Evolutionary conservation across 2,797 vertebrate species (phyloP), one percentile per base, ranked within the genome.

Genomic region (Enteromius afrohamiltoni): DNA sequence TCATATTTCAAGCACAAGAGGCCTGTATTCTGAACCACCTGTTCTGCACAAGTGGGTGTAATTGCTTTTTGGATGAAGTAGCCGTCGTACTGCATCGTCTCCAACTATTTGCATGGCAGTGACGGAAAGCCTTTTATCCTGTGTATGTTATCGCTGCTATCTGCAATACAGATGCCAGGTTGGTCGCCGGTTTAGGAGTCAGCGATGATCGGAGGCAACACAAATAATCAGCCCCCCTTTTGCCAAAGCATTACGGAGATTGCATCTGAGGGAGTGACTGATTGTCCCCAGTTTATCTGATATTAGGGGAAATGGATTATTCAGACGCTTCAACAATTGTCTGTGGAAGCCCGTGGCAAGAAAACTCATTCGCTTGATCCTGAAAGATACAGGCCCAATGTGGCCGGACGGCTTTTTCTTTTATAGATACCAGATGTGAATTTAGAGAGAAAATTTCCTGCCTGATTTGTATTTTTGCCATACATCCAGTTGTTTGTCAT

Each of bases 281-380:
- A 86, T 88, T 86, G 74, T 83, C 47, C 60, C 60, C 34, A 51
- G 68, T 87, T 87, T 87, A 89, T 89, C 88, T 86, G 88, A 89
- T 86, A 88, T 60, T 73, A 77, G 58, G 55, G 47, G 55, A 80
- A 87, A 89, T 87, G 71, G 84, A 89, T 86, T 87, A 88, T 86
- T 76, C 77, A 37, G 47, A 70, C 19, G 51, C 73, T 83, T 49
- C 68, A 34, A 71, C 78, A 68, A 83, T 83, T 76, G 80, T 87
- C 85, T 77, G 42, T 42, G 29, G 47, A 67, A 42, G 62, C 83
- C 81, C 31, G 34, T 65, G 58, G 83, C 67, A 64, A 84, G 84
- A 84, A 87, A 88, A 87, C 60, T 70, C 67, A 81, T 83, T 86
- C 69, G 29, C 34, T 53, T 85, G 83, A 88, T 88, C 64, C 47